Evolutionary conservation across 53 echinoderm and acorn worm species (phyloP).

Genomic region (Stichopus horrens): DNA sequence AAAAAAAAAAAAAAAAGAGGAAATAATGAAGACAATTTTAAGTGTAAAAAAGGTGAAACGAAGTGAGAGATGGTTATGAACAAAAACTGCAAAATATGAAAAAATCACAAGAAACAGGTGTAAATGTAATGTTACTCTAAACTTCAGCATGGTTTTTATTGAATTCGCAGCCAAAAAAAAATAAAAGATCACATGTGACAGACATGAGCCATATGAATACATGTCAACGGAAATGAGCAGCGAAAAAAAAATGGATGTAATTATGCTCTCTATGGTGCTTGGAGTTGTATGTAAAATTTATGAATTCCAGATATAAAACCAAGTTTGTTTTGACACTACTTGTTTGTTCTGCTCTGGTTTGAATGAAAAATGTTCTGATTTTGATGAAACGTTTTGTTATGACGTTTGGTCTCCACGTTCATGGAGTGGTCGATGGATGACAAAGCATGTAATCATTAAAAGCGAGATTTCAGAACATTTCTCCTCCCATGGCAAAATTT

Average conservation of each 20-base stretch:
- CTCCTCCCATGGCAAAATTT: too few relatives aligned
- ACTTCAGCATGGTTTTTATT: slow-evolving; percentile 16
- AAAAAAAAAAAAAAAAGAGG: background rate
- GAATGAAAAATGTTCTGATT: too few relatives aligned
- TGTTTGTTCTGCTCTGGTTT: too few relatives aligned
- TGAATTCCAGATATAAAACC: too few relatives aligned
- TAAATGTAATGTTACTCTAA: slow-evolving; percentile 6
- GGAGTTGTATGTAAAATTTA: too few relatives aligned
- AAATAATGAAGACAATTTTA: background rate
- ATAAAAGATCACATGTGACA: background rate
- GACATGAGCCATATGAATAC: slow-evolving; percentile 2
- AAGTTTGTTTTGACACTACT: too few relatives aligned
- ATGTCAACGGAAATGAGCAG: background rate
- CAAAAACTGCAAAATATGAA: background rate
- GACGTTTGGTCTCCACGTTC: too few relatives aligned
- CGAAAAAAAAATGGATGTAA: background rate
- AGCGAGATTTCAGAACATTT: too few relatives aligned
- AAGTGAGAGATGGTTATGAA: background rate
- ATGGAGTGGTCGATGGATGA: too few relatives aligned
- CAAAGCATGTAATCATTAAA: too few relatives aligned
- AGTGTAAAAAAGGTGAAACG: background rate
- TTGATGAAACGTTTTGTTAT: too few relatives aligned
- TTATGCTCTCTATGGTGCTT: too few relatives aligned
- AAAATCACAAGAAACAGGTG: background rate
- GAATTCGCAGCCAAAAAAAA: slow-evolving; percentile 28